Percentiles rank a stretch among this genome's conserved stretches.
Conservation (phyloP, 2,888 invertebrate genomes). For the Drosophila kambysellisi region DNA sequence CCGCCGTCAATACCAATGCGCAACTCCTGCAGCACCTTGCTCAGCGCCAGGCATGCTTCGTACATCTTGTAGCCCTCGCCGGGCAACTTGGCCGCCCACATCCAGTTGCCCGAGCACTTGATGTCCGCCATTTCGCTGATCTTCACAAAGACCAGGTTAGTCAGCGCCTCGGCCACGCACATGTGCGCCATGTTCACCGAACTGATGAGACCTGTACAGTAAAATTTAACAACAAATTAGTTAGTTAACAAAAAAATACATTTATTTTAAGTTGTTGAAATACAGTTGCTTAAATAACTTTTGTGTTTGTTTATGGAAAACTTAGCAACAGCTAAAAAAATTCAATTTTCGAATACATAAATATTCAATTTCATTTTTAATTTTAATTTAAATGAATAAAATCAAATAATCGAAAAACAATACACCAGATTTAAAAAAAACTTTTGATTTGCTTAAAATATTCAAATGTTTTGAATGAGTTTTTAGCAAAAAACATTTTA, state of each 20-base stretch:
- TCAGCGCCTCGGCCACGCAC: constrained; percentile 97
- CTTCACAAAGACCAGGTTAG: constrained; percentile 93
- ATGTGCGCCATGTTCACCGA: constrained; percentile 95
- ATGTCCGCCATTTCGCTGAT: constrained; percentile 91
- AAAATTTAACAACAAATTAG: background rate
- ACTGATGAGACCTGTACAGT: constrained; percentile 86
- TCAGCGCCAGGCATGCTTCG: constrained; percentile 95
- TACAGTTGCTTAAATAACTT: no score
- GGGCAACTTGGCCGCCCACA: constrained; percentile 99
- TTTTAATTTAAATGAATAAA: no score
- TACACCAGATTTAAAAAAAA: no score
- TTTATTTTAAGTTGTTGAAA: background rate
- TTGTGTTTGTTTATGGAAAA: background rate
- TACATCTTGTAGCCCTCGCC: constrained; percentile 96
- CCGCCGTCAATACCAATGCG: constrained; percentile 97
- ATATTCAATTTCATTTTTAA: background rate
- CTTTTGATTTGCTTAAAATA: no score
- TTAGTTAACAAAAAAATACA: background rate
- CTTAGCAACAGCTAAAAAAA: background rate
- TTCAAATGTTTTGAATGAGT: no score
- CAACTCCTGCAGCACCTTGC: constrained; percentile 91
- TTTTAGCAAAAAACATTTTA: no score
- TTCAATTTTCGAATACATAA: background rate
- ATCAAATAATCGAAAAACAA: no score
- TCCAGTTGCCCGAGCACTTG: constrained; percentile 99